Base-by-base conservation (phyloP, 2,113 vertebrate species). In the Pangasianodon hypophthalmus region DNA sequence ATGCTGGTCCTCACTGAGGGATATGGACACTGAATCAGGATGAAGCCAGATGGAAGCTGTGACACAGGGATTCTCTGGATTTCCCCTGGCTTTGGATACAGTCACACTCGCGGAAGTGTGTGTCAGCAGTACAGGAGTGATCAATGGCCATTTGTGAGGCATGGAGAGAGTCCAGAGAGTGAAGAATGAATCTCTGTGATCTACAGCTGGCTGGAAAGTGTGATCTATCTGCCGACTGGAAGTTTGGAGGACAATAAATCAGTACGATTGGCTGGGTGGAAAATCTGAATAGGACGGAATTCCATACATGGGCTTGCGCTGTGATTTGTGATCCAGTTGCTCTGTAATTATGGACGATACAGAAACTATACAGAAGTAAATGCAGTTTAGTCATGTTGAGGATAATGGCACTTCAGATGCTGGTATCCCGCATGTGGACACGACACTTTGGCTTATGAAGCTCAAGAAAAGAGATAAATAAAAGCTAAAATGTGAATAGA, bases 201-300 rank as follows among this genome's bases (percentile, higher is more conserved):
- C 91, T 92, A 92, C 87, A 73, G 86, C 85, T 69, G 73, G 87
- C 87, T 84, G 29, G 77, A 48, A 52, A 79, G 54, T 87, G 73
- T 46, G 71, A 88, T 83, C 80, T 88, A 83, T 88, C 29, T 44
- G 32, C 62, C 18, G 83, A 87, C 86, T 60, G 87, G 89, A 87
- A 88, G 88, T 91, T 88, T 80, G 87, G 86, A 87, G 89, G 88
- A 90, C 83, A 79, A 89, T 93, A 93, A 92, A 93, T 92, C 91
- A 91, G 54, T 60, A 56, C 21, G 87, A 90, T 90, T 86, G 87
- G 91, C 89, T 89, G 91, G 50, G 88, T 89, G 87, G 85, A 88
- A 92, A 91, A 92, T 92, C 87, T 58, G 89, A 89, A 83, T 67
- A 88, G 81, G 69, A 73, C 85, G 18, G 88, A 93, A 81, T 87